A percentile compares a stretch with the other conserved stretches of the same genome.
Conservation (phyloP, 2,113 vertebrate species). For the Chlorodrepanis virens region DNA sequence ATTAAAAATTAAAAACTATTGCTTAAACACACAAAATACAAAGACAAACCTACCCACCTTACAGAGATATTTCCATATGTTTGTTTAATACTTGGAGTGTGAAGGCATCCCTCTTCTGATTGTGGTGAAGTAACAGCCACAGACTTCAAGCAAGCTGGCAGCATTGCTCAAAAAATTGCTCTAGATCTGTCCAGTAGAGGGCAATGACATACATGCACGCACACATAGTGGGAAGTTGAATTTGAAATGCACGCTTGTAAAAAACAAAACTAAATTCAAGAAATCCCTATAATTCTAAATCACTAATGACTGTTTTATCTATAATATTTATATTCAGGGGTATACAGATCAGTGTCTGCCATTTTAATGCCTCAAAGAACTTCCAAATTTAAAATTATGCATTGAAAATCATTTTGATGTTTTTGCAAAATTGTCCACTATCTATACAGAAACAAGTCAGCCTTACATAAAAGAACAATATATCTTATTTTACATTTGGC, state of each 20-base stretch:
- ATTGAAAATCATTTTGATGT: neutral
- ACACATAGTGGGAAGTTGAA: neutral
- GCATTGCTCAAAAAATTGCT: neutral
- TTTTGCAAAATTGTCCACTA: neutral
- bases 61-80: neutral
- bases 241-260: neutral
- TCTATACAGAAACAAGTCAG: neutral
- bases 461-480: neutral
- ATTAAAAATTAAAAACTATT: neutral
- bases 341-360: neutral
- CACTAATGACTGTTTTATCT: neutral
- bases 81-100: neutral
- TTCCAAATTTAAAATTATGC: neutral
- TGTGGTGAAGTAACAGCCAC: neutral
- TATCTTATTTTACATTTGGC: neutral
- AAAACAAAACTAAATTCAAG: neutral
- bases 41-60: neutral
- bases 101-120: neutral
- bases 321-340: neutral
- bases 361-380: neutral
- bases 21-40: neutral
- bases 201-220: neutral
- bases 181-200: conserved; percentile 51
- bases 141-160: neutral
- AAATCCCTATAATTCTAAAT: neutral